phyloP scores from a whole-genome alignment of 2,797 vertebrate genomes.

The Anguilla megastoma region DNA sequence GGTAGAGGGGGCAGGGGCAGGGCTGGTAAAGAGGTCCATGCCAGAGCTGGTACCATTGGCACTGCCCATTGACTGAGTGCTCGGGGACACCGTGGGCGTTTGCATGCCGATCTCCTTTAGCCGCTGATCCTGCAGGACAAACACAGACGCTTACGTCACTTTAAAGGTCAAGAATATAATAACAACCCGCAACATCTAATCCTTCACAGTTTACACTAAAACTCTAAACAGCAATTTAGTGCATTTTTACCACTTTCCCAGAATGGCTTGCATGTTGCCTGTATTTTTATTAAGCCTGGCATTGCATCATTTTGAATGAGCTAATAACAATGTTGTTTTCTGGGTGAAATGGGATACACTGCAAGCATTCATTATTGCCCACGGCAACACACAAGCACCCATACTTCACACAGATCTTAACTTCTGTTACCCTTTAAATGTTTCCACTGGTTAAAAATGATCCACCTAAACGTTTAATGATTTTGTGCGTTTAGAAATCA shows the following conservation, averaged over 20 bases:
- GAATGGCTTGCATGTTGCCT: not conserved
- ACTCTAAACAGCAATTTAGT: not conserved
- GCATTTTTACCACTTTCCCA: not conserved
- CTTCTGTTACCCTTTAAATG: too few species aligned
- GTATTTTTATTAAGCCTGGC: not conserved
- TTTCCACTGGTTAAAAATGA: too few species aligned
- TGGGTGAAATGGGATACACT: too few species aligned
- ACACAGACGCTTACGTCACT: not conserved
- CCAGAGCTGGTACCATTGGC: conserved; percentile 79
- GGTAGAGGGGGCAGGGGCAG: conserved; percentile 74
- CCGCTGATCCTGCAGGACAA: conserved; percentile 77
- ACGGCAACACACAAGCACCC: too few species aligned
- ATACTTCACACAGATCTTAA: too few species aligned
- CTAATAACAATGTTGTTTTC: too few species aligned
- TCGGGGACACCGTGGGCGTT: conserved; percentile 83
- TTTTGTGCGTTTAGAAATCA: too few species aligned
- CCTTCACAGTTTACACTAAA: not conserved
- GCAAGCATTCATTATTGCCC: too few species aligned
- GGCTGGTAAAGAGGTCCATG: conserved; percentile 82
- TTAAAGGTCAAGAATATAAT: not conserved
- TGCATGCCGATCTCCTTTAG: conserved; percentile 80
- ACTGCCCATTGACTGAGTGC: conserved; percentile 86
- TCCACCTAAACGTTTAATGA: too few species aligned
- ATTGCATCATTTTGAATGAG: not conserved
- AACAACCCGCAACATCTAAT: not conserved